Evolutionary conservation across 1,140 invertebrate genomes (phyloP), one percentile per base, ranked within the genome.

Genomic region (Hyposmocoma kahamanoa): DNA sequence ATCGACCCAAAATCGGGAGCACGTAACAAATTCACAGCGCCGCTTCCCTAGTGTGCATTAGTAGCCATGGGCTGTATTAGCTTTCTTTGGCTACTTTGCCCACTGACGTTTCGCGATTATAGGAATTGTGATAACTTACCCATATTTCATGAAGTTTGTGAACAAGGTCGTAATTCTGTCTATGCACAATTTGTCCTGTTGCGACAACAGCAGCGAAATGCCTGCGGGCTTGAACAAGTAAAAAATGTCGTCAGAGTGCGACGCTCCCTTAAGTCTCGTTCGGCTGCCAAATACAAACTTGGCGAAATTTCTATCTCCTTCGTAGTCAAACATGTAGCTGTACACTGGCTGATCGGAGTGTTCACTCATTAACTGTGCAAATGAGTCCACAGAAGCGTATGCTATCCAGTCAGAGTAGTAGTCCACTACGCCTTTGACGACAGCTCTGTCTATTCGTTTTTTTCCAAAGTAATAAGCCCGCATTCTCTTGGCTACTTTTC

Each of bases 211-310:
- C 20, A 82, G 43, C 3, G 68, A 26, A n/a, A 84, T 30, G 0
- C 78, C 81, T 10, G 47, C 59, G 3, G 81, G 81, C 44, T 79
- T 77, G 39, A 81, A 82, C 5, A 81, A 42, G 57, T 84, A 84
- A 50, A 84, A 82, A 0, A 84, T 32, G 39, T 84, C 81, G 20
- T 78, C 81, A 0, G 70, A 67, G 39, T 84, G 81, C 0, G 70
- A 64, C 0, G 78, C 72, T 0, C 74, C 72, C 5, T 54, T 22
- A 10, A 66, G 30, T 6, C 44, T 6, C 2, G 56, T 21, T 1
- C 53, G 46, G 6, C 46, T 32, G 42, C 57, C 18, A 36, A 59
- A 59, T 3, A 65, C 6, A 5, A 28, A 22, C 41, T 73, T 81
- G 0, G 69, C 72, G 34, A 74, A 79, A 20, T 82, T 74, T 18